Evolutionary conservation across 2,113 vertebrate genomes (phyloP), one percentile per base, ranked within the genome.

Genomic region (Colossoma macropomum): DNA sequence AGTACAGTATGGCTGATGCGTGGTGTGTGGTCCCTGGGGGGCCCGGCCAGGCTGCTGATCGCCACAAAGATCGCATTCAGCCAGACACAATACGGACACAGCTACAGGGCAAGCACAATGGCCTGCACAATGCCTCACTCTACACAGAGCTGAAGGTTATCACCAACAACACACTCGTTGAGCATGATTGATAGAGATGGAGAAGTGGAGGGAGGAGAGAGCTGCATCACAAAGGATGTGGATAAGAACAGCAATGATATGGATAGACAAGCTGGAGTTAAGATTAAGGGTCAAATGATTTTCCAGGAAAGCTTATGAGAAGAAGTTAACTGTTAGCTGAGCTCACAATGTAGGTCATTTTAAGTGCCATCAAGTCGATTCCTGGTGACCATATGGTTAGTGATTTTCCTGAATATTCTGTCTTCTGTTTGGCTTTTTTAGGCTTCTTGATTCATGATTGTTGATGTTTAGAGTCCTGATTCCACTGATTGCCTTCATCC

Each of bases 41-140:
- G 60, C 73, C 81, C 63, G 34, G 54, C 62, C 50, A 73, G 73
- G 75, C 85, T 83, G 80, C 85, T 65, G 70, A 86, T 84, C 54
- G 21, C 62, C 75, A 88, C 87, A 88, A 84, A 88, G 87, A 88
- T 84, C 48, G 62, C 85, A 84, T 88, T 88, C 87, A 84, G 75
- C 32, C n/a, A 21, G 77, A 80, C 84, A 86, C 87, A 87, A 87
- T 86, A 80, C 80, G 30, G 70, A 54, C 69, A 71, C 66, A 50
- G 75, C 88, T 69, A 72, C 77, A 82, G 25, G 77, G 77, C 85
- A 75, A 62, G 52, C 78, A 80, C 78, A 81, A 81, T 77, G 56
- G 72, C 70, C 48, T 48, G 50, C 68, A 86, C 72, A 80, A 79
- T 84, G 78, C 70, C 60, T 80, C 70, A 68, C 62, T 69, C 78